Percentiles rank a stretch among this genome's conserved stretches.
phyloP scores from a whole-genome alignment of 37 sponge, comb jelly and placozoan species.

The Spongilla lacustris region DNA sequence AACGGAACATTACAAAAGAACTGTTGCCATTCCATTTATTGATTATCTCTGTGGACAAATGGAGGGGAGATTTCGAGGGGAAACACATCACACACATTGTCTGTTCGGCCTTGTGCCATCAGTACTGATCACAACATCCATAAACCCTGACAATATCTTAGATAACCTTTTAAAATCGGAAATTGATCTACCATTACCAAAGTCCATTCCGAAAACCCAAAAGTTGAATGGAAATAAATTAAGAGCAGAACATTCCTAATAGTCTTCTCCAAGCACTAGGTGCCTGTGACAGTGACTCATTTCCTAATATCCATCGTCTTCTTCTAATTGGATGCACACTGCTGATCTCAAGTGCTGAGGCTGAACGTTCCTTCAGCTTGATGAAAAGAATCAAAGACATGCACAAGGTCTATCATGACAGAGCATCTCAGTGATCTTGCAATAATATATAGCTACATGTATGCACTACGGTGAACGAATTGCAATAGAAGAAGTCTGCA shows the following conservation, averaged over 20 bases:
- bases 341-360: conserved; percentile 49
- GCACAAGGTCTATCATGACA: conserved; percentile 35
- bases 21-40: conserved; percentile 46
- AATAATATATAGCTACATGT: conserved; percentile 24
- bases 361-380: conserved; percentile 27
- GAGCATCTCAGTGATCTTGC: conserved; percentile 39
- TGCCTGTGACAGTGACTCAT: conserved; percentile 32
- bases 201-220: conserved; percentile 35
- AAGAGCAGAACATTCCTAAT: conserved; percentile 3
- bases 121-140: neutral
- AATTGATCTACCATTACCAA: conserved; percentile 31
- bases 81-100: conserved; percentile 9
- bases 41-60: conserved; percentile 24
- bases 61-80: conserved; percentile 6
- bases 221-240: conserved; percentile 15
- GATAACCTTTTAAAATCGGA: conserved; percentile 19
- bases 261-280: conserved; percentile 24
- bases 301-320: conserved; percentile 45
- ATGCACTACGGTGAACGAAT: conserved; percentile 42
- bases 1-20: conserved; percentile 39
- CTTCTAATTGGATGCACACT: conserved; percentile 49
- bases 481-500: conserved; percentile 36
- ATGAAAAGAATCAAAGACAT: conserved; percentile 35
- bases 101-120: conserved; percentile 43
- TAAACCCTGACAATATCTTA: neutral